Evolutionary conservation across 2,113 vertebrate genomes (phyloP), one percentile per base, ranked within the genome.

Genomic region (Dicerorhinus sumatrensis): DNA sequence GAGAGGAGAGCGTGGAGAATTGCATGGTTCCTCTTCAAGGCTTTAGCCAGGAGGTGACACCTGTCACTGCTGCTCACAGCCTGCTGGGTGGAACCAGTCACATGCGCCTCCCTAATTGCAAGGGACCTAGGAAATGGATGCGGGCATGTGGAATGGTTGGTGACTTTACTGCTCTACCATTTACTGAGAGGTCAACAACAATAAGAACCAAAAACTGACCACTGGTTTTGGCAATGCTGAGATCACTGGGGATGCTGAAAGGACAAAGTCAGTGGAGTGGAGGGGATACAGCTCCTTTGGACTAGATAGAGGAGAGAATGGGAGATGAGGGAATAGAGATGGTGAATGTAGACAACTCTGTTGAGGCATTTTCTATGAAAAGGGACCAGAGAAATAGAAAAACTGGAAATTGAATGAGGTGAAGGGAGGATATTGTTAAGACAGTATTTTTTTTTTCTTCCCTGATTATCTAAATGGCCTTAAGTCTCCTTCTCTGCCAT

Each of bases 1-100:
- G 31, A 84, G 62, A 39, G 10, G 25, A 4, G 31, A 67, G 18
- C 21, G 11, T 2, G 12, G 36, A 63, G 54, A 54, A 39, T 20
- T 8, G 10, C 21, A 5, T 14, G 16, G 20, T 1, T 2, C 11
- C n/a, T 42, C 65, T n/a, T 29, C 18, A 0, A 7, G 33, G 69
- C 39, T 18, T 86, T 18, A 42, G n/a, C 67, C 12, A 36, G 65
- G 23, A 90, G 82, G 33, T 21, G n/a, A 42, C 7, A 5, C 18
- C 0, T 1, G 6, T 27, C 42, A 29, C 42, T 10, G 42, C 54
- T 3, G 1, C 21, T 72, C 54, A 18, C 10, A 33, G 31, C 42
- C 56, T 12, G 0, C 36, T 3, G 56, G n/a, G 29, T 39, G 46
- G 54, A 27, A 16, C 31, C 27, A 23, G 2, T 14, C 83, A 36